phyloP scores from a whole-genome alignment of 2,888 invertebrate species.

The Troides helena region DNA sequence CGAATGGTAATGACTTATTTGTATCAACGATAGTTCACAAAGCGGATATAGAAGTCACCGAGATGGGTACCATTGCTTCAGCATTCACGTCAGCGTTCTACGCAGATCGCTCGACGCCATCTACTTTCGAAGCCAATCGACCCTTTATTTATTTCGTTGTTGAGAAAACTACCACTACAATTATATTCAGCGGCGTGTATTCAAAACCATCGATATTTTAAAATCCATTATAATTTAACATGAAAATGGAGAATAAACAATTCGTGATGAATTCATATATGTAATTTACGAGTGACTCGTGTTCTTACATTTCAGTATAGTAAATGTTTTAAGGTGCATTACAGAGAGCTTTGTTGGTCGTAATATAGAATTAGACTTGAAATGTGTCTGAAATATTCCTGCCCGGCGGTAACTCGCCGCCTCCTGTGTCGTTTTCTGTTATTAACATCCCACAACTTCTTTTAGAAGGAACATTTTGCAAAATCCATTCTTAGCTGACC shows the following conservation, averaged over 20 bases:
- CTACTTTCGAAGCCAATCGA: constrained; percentile 81
- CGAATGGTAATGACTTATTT: constrained; percentile 66
- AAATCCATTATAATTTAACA: constrained; percentile 5
- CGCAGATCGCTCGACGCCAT: constrained; percentile 75
- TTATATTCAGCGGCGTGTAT: constrained; percentile 82
- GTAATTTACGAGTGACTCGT: neutral
- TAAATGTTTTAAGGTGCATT: no score
- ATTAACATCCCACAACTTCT: no score
- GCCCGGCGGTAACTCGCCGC: no score
- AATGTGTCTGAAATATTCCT: no score
- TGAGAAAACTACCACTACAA: constrained; percentile 80
- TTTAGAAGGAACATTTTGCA: no score
- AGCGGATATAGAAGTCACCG: constrained; percentile 85
- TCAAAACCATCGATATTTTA: constrained; percentile 61
- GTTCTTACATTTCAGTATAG: neutral
- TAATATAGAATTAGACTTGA: no score
- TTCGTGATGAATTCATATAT: neutral
- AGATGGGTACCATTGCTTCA: constrained; percentile 85
- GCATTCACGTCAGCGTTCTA: constrained; percentile 75
- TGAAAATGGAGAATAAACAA: neutral
- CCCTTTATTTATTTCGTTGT: constrained; percentile 84
- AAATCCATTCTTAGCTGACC: no score
- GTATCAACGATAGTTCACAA: constrained; percentile 84
- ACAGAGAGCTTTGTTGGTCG: no score
- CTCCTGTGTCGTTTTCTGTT: no score